Base-by-base conservation (phyloP, 2,113 vertebrate genomes). In the Ancistrus triradiatus region DNA sequence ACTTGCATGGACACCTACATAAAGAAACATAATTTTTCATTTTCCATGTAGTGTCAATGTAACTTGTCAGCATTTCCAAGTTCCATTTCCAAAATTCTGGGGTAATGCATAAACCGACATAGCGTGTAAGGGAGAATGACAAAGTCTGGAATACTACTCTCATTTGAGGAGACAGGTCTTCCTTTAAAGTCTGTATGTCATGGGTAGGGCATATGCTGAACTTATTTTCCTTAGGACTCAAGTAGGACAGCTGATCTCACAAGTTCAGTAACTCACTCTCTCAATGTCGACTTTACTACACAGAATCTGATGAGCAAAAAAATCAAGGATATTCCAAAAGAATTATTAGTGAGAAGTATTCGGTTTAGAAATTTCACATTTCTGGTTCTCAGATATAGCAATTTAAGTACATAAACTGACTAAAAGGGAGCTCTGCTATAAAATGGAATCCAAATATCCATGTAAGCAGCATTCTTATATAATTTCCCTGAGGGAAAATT, bases 41-140 rank as follows among this genome's bases (percentile, higher is more conserved):
- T 62, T 75, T 74, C 75, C 66, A 72, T 73, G 70, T 68, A 52
- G 35, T 75, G 42, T 27, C 76, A 70, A 79, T 81, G 55, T 62
- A 68, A 71, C 79, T 46, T 75, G 77, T 84, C 79, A 76, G 73
- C 67, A 50, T 33, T n/a, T n/a, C n/a, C n/a, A n/a, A n/a, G n/a
- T n/a, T n/a, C 51, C 59, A 42, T 64, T 76, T 78, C 59, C 21
- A 31, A 82, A 24, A 77, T 80, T 75, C 70, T 55, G 56, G 47
- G 38, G 63, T 68, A 76, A 80, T 73, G 63, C 67, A 60, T 74
- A 82, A 79, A 74, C 72, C 61, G 78, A 64, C n/a, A 17, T 58
- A 52, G 1, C 3, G 62, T 65, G 63, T 66, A 11, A 22, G 21
- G 46, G 21, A 64, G 51, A 70, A 59, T 38, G 21, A 9, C 28